Evolutionary conservation across 2,797 vertebrate species (phyloP).

Genomic region (Chiroxiphia lanceolata): DNA sequence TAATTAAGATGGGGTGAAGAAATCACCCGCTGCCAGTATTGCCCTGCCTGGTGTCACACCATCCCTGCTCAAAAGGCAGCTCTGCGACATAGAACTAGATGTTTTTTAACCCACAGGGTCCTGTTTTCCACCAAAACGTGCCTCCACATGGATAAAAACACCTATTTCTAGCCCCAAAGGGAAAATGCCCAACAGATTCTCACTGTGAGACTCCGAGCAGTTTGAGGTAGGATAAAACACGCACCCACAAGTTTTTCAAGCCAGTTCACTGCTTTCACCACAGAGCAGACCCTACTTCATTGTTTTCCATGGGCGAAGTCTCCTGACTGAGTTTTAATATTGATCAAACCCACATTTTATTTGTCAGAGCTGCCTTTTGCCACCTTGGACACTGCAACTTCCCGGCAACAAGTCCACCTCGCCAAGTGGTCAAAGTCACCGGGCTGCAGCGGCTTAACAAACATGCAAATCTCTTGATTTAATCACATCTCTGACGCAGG

Average conservation of each 20-base stretch:
- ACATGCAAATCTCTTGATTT: not conserved
- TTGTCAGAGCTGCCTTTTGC: not conserved
- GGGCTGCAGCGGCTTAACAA: not conserved
- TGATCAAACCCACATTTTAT: not conserved
- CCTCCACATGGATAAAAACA: rapidly evolving
- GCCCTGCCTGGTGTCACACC: not conserved
- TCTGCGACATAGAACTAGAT: rapidly evolving
- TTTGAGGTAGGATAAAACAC: not conserved
- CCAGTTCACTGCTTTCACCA: not conserved
- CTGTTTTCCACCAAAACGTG: not conserved
- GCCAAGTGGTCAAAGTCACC: not conserved
- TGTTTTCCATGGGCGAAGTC: not conserved
- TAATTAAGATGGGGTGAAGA: not conserved
- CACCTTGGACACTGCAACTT: not conserved
- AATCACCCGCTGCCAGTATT: rapidly evolving
- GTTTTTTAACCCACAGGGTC: not conserved
- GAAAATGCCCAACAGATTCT: not conserved
- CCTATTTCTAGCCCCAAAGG: not conserved
- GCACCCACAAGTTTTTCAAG: not conserved
- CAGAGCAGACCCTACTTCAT: not conserved
- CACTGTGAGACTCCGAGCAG: rapidly evolving
- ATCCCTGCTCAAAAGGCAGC: rapidly evolving
- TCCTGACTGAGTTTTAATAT: not conserved
- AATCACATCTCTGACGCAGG: not conserved
- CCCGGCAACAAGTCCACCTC: not conserved